phyloP scores from a whole-genome alignment of 92 coral and sea anemone species.

The Micromussa lordhowensis region DNA sequence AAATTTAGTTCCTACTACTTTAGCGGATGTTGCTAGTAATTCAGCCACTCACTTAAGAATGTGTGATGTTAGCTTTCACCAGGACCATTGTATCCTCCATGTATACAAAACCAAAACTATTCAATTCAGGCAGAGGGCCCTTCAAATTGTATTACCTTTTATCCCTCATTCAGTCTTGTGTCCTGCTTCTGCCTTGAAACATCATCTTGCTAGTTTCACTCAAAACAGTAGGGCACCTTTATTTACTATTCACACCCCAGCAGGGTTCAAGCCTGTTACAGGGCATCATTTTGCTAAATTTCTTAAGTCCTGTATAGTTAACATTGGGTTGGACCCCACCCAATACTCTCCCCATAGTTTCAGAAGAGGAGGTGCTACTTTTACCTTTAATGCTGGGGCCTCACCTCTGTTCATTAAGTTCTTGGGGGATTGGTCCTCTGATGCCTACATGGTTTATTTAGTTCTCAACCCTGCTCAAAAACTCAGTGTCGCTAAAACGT shows the following conservation, averaged over 20 bases:
- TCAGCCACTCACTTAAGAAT: background rate
- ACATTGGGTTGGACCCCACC: constrained; percentile 23
- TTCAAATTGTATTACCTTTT: background rate
- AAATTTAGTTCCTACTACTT: background rate
- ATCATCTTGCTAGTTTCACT: background rate
- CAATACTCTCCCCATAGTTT: constrained; percentile 29
- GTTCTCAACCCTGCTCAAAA: constrained; percentile 13
- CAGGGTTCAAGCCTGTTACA: constrained; percentile 5
- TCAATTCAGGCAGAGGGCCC: constrained; percentile 31
- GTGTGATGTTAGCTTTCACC: background rate
- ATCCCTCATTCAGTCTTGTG: constrained; percentile 20
- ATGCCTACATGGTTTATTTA: constrained; percentile 13
- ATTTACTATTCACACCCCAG: background rate
- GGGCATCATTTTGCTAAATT: constrained; percentile 27
- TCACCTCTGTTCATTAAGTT: constrained; percentile 5
- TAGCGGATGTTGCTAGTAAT: background rate
- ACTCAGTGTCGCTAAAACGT: constrained; percentile 18
- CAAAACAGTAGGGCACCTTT: constrained; percentile 1
- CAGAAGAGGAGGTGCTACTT: constrained; percentile 23
- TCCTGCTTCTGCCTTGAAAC: constrained; percentile 16
- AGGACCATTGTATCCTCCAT: constrained; percentile 11
- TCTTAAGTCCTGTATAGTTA: constrained; percentile 18
- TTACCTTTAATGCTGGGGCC: constrained; percentile 14
- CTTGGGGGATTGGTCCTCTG: constrained; percentile 19
- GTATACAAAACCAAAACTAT: constrained; percentile 33